Evolutionary conservation across 2,797 vertebrate genomes (phyloP), one percentile per base, ranked within the genome.

Genomic region (Hypotaenidia philippensis): DNA sequence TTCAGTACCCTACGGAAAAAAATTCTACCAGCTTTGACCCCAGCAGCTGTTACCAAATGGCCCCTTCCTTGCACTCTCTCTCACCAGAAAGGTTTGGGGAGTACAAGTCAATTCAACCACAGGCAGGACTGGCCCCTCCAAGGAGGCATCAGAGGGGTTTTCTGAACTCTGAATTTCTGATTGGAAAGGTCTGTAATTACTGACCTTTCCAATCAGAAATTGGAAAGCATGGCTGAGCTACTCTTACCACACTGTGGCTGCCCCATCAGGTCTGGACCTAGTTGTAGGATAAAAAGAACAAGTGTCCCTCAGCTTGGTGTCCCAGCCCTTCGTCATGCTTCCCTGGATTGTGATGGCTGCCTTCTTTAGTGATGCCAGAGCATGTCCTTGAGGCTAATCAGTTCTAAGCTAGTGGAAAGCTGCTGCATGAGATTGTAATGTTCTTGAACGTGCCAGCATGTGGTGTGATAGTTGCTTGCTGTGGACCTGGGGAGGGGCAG

Each of bases 241-340:
- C n/a, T 38, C 53, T 2, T 1, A 20, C 9, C 7, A n/a, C 18
- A 3, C 29, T 0, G 0, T 25, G 25, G 22, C n/a, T 40, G 5
- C 11, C 22, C 20, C 0, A 1, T 60, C n/a, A 31, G 16, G 40
- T 40, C 20, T 75, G 57, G 40, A 49, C 18, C 11, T 0, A 0
- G 1, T 15, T 14, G 26, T 38, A 34, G 47, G 34, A n/a, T 11
- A 41, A 45, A 65, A 65, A 47, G 21, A 7, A 4, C 17, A 38
- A 41, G 6, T 1, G 11, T n/a, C 9, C 45, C 25, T 64, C n/a
- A 16, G 72, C 15, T 79, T 69, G 53, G 11, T 9, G 1, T 14
- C 31, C 32, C 66, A 52, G 17, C 31, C 49, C 36, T 59, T 56
- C 1, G 0, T 36, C 1, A 0, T 56, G n/a, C 29, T 22, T 26